phyloP scores from a whole-genome alignment of 2,797 vertebrate genomes.

The Muscicapa striata region DNA sequence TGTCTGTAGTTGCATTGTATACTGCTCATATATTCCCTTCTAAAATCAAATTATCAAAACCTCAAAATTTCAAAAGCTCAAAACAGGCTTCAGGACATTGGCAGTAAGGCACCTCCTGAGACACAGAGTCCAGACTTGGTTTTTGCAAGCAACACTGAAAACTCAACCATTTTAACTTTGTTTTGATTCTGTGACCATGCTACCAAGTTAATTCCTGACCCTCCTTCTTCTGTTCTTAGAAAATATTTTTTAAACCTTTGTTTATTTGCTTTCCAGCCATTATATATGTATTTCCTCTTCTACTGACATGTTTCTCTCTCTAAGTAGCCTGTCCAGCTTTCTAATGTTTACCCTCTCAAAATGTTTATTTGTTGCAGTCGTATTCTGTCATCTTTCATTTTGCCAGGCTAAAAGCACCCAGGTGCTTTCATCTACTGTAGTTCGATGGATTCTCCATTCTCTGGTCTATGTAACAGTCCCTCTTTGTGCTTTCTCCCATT shows the following conservation, averaged over 20 bases:
- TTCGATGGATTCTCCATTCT: neutral
- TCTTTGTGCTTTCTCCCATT: neutral
- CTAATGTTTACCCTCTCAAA: neutral
- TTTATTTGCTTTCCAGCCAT: neutral
- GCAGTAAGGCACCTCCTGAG: neutral
- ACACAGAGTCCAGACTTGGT: accelerated
- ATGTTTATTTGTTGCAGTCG: neutral
- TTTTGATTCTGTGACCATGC: neutral
- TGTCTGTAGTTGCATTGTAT: neutral
- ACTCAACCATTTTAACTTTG: neutral
- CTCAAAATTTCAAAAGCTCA: neutral
- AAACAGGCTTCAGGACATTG: neutral
- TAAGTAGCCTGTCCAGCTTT: neutral
- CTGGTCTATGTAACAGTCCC: neutral
- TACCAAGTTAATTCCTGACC: neutral
- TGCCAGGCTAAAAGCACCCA: neutral
- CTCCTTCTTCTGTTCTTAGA: neutral
- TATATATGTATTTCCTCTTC: neutral
- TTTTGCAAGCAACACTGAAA: neutral
- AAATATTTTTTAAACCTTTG: neutral
- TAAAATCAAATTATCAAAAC: neutral
- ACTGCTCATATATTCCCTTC: neutral
- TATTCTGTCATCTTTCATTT: constrained; percentile 5
- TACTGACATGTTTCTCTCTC: neutral
- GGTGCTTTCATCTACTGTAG: neutral